Conservation (phyloP, 2,113 vertebrate genomes). For the Sakesphorus luctuosus region DNA sequence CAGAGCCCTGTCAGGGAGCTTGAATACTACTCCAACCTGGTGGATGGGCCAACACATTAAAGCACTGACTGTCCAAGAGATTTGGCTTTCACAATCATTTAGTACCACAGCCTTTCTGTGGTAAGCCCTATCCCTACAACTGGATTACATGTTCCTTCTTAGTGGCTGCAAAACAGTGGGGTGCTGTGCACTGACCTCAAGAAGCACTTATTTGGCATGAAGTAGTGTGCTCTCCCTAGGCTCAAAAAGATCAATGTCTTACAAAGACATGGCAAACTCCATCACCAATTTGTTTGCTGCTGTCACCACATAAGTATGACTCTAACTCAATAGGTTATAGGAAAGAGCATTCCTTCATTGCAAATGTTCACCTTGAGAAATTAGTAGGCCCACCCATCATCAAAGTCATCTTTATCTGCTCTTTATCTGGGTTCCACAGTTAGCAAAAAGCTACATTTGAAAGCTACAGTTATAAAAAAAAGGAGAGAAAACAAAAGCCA, state of each 20-base stretch:
- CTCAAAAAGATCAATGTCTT: neutral
- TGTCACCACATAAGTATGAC: neutral
- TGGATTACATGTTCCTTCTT: neutral
- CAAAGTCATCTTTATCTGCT: neutral
- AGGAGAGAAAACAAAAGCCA: neutral
- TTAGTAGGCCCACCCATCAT: accelerated
- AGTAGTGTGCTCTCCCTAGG: neutral
- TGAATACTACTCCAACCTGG: neutral
- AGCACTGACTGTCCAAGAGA: neutral
- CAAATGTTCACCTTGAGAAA: neutral
- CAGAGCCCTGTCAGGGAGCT: neutral
- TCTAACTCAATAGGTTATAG: neutral
- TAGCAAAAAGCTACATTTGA: neutral
- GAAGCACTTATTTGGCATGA: neutral
- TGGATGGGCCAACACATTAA: neutral
- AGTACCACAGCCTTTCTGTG: neutral
- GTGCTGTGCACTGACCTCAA: neutral
- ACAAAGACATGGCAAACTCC: neutral
- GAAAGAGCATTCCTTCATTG: neutral
- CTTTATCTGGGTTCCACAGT: neutral
- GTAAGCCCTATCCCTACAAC: neutral
- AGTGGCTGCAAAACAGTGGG: neutral
- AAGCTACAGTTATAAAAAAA: neutral
- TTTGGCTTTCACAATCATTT: neutral
- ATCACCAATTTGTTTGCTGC: neutral